phyloP scores from a whole-genome alignment of 2,888 invertebrate genomes.

The Glomeris marginata region DNA sequence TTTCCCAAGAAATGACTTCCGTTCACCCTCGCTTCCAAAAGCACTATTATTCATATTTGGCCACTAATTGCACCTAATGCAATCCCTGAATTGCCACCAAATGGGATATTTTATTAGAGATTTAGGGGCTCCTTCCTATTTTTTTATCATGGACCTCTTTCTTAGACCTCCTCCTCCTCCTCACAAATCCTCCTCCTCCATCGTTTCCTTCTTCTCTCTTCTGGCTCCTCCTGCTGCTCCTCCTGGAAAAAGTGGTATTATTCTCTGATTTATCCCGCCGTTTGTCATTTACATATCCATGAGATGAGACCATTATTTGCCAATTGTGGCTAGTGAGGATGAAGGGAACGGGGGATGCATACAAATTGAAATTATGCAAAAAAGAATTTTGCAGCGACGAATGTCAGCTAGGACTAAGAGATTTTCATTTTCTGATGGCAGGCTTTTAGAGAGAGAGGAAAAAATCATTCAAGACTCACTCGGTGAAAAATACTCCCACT shows the following conservation, averaged over 20 bases:
- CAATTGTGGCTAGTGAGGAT: too few species aligned
- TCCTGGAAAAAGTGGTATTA: not conserved
- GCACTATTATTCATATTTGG: too few species aligned
- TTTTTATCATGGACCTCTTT: not conserved
- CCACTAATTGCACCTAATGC: too few species aligned
- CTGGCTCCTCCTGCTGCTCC: not conserved
- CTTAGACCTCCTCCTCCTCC: not conserved
- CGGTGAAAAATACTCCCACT: too few species aligned
- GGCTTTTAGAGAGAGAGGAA: too few species aligned
- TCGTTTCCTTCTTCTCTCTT: not conserved
- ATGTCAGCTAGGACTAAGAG: too few species aligned
- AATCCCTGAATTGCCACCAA: too few species aligned
- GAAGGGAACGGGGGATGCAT: not conserved
- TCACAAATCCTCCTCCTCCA: not conserved
- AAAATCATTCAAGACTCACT: too few species aligned
- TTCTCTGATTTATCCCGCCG: not conserved
- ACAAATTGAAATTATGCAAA: slow-evolving; percentile 10
- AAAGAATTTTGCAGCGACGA: not conserved
- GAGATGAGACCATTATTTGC: slow-evolving; percentile 5
- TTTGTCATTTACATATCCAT: slow-evolving; percentile 6
- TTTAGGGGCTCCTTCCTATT: not conserved
- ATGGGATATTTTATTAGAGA: too few species aligned
- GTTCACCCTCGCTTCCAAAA: too few species aligned
- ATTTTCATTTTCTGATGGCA: too few species aligned
- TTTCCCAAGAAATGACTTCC: too few species aligned